These are phyloP conservation scores for Megaleporinus macrocephalus DNA, from an alignment of 2,113 vertebrate species.

Conservation along the genomic window DNA sequence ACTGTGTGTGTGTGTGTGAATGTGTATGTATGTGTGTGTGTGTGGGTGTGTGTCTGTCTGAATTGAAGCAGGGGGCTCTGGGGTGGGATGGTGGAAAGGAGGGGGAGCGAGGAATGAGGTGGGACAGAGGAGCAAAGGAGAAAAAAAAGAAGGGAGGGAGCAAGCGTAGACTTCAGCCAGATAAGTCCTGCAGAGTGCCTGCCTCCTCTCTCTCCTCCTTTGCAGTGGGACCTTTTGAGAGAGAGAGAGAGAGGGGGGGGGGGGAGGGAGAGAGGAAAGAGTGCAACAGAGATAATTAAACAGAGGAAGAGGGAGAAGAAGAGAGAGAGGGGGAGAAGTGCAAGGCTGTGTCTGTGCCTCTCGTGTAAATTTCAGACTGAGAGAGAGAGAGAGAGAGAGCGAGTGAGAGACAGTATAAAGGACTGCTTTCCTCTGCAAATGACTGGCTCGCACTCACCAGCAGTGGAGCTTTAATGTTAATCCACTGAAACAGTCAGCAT, in stretches of 20 bases:
- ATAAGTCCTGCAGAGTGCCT: conserved; percentile 46
- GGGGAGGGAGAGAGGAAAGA: neutral
- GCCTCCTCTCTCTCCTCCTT: conserved; percentile 19
- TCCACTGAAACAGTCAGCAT: conserved; percentile 28
- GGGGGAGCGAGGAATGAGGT: neutral
- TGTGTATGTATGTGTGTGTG: conserved; percentile 14
- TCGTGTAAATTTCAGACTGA: too few relatives aligned
- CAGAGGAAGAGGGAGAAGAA: neutral
- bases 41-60: neutral
- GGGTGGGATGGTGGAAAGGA: conserved; percentile 15
- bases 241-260: neutral
- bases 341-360: too few relatives aligned
- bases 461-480: conserved; percentile 15
- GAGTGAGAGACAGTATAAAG: neutral
- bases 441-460: conserved; percentile 29
- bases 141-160: conserved; percentile 15
- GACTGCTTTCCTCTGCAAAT: conserved; percentile 12
- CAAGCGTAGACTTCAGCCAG: conserved; percentile 36
- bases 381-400: neutral
- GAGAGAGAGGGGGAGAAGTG: neutral
- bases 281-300: neutral
- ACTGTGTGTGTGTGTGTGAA: neutral
- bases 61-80: conserved; percentile 13
- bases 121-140: neutral
- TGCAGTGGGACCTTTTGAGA: conserved; percentile 30